Conservation (phyloP, 1,140 invertebrate genomes). For the Drosophila bocki region DNA sequence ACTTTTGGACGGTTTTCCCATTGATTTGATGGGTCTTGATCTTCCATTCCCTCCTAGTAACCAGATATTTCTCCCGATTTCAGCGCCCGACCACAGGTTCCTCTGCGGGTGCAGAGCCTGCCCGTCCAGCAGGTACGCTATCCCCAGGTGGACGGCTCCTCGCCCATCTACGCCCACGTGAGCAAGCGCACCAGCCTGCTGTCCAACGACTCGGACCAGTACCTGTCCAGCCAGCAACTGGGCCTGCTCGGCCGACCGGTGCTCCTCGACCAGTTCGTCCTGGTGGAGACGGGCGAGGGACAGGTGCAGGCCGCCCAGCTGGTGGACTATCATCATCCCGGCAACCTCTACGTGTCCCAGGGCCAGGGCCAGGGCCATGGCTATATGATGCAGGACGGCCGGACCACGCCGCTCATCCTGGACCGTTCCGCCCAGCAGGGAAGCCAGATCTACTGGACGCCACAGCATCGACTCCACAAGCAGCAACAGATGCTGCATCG, state of each 20-base stretch:
- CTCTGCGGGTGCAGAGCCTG: conserved; percentile 76
- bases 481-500: conserved; percentile 25
- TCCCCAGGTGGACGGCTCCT: conserved; percentile 7
- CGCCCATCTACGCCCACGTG: conserved; percentile 80
- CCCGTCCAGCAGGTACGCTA: conserved; percentile 37
- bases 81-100: conserved; percentile 66
- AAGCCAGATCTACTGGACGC: conserved; percentile 79
- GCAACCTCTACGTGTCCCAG: conserved; percentile 53
- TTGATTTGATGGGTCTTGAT: not conserved
- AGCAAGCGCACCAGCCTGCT: conserved; percentile 75
- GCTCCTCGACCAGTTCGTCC: conserved; percentile 60
- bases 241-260: conserved; percentile 31
- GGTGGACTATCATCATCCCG: conserved; percentile 58
- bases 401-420: conserved; percentile 77
- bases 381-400: conserved; percentile 55
- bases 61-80: not conserved
- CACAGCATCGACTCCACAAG: conserved; percentile 45
- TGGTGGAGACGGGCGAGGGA: conserved; percentile 75
- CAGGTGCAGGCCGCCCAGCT: conserved; percentile 66
- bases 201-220: conserved; percentile 74
- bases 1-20: not conserved
- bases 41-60: not conserved
- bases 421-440: conserved; percentile 63
- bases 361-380: conserved; percentile 2
- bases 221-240: conserved; percentile 60